Evolutionary conservation across 1,140 invertebrate species (phyloP), one percentile per base, ranked within the genome.

Genomic region (Drosophila arizonae): DNA sequence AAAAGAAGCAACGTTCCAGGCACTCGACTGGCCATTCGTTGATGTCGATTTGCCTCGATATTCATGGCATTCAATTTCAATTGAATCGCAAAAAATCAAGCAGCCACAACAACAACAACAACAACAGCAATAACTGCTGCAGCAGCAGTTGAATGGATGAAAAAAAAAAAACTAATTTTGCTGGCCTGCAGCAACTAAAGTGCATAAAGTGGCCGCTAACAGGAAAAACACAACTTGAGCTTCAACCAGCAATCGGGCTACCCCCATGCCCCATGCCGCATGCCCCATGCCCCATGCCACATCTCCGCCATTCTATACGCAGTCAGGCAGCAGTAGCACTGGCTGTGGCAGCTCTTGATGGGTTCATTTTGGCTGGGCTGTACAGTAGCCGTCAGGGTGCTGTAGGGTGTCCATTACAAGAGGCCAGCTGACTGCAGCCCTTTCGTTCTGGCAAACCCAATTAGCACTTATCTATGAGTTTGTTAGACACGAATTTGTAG

Each of bases 21-120:
- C 64, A 55, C 60, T 70, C 67, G 51, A 55, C 67, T 56, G 58
- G 61, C 50, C 57, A 50, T 54, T 56, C 45, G 54, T 39, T 41
- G 48, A 56, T 76, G 66, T 86, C 78, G 78, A 84, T 78, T 85
- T 63, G 70, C 66, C 72, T 64, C 78, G 72, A 85, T 81, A 86
- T 86, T 72, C 81, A 81, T 78, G 78, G 77, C 81, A 81, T 86
- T 85, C 77, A 81, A 85, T 85, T 77, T 81, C 70, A 85, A 86
- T 85, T 81, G 81, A 86, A 85, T 80, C 70, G 81, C 57, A 76
- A 57, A 77, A 82, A 82, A 78, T 43, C 60, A 41, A 54, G 55
- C 67, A 60, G 26, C 41, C 6, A 43, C 43, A 46, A 11, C 43
- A 43, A 43, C 43, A 46, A 43, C 43, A 46, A 46, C 43, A 46